Evolutionary conservation across 2,113 vertebrate species (phyloP).

Genomic region (Rhinoptilus africanus): DNA sequence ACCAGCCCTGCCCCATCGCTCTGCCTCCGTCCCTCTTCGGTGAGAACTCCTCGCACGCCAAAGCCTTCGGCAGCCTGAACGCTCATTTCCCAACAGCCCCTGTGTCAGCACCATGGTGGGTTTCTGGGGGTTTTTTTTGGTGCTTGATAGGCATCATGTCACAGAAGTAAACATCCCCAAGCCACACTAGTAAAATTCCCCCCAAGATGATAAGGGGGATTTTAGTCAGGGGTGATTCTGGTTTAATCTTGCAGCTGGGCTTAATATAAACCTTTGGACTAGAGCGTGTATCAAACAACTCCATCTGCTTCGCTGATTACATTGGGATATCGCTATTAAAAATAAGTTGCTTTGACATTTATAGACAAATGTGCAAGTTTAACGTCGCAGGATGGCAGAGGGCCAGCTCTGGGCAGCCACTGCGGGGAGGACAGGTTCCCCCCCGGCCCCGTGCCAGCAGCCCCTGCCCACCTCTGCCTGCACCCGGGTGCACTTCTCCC

Average conservation of each 20-base stretch:
- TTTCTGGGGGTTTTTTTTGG: not conserved
- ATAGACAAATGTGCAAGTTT: not conserved
- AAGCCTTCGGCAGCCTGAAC: not conserved
- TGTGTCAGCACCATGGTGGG: rapidly evolving
- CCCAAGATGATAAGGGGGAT: not conserved
- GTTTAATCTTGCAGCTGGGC: slow-evolving; percentile 3
- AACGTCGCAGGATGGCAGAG: not conserved
- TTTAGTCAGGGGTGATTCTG: not conserved
- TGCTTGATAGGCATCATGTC: not conserved
- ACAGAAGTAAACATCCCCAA: not conserved
- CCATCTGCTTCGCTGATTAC: not conserved
- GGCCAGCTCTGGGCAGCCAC: not conserved
- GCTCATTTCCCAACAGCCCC: not conserved
- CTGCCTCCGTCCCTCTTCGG: not conserved
- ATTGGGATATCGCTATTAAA: not conserved
- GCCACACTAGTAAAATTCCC: not conserved
- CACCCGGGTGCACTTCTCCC: not conserved
- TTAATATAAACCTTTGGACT: not conserved
- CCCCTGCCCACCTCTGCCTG: not conserved
- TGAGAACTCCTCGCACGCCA: not conserved
- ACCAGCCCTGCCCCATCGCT: not conserved
- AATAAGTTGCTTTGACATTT: not conserved
- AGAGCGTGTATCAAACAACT: rapidly evolving
- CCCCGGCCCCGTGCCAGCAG: not conserved
- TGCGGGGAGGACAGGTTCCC: not conserved